Conservation (phyloP, 1,140 invertebrate species). For the Aphidius gifuensis region DNA sequence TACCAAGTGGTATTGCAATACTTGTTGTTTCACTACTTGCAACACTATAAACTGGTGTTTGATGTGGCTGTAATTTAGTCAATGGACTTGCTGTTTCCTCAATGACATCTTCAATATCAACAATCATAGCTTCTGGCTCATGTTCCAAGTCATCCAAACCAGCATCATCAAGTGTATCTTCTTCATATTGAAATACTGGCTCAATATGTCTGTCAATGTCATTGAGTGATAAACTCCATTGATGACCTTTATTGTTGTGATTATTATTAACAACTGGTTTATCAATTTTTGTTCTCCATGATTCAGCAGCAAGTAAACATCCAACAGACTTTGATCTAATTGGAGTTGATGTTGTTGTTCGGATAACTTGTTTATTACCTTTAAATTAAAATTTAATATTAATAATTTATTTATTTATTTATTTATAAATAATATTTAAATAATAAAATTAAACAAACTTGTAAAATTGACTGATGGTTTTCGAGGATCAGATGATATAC, state of each 20-base stretch:
- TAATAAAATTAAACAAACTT: constrained; percentile 14
- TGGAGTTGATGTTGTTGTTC: constrained; percentile 32
- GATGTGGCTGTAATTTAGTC: constrained; percentile 61
- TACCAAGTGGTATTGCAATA: constrained; percentile 44
- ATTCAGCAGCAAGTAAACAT: constrained; percentile 38
- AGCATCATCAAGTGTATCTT: constrained; percentile 34
- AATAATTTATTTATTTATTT: not conserved
- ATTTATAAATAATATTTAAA: not conserved
- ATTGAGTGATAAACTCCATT: constrained; percentile 64
- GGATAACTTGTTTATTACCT: constrained; percentile 7
- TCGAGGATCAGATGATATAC: constrained; percentile 45
- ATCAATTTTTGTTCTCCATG: constrained; percentile 35
- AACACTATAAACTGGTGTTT: constrained; percentile 66
- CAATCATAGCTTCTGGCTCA: constrained; percentile 54
- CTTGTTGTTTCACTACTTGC: constrained; percentile 52
- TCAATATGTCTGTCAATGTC: constrained; percentile 61
- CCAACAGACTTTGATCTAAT: constrained; percentile 70
- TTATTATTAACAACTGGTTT: constrained; percentile 43
- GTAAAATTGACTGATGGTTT: constrained; percentile 3
- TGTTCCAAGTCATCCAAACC: constrained; percentile 39
- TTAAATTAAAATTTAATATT: not conserved
- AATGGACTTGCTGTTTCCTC: constrained; percentile 59
- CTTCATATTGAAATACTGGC: constrained; percentile 26
- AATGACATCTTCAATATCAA: constrained; percentile 55
- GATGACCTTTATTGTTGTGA: constrained; percentile 56